Conservation (phyloP, 2,797 vertebrate species). For the Ctenopoma multispine region DNA sequence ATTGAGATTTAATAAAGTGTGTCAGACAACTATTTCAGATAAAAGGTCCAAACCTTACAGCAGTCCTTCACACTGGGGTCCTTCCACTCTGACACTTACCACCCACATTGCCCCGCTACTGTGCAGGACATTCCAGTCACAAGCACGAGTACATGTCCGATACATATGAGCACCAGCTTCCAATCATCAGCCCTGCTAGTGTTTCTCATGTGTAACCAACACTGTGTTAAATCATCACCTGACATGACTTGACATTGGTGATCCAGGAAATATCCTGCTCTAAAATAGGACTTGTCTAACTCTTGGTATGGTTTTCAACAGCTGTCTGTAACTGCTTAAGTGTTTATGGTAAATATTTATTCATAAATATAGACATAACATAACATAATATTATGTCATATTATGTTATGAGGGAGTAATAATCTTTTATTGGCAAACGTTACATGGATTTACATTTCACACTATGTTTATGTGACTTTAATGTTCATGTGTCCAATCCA, state of each 20-base stretch:
- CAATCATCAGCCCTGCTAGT: constrained; percentile 23
- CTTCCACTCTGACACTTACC: constrained; percentile 27
- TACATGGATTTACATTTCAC: constrained; percentile 16
- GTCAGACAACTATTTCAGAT: constrained; percentile 16
- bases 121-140: constrained; percentile 25
- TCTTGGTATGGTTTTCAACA: constrained; percentile 50
- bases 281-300: constrained; percentile 52
- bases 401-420: constrained; percentile 6
- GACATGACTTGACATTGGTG: constrained; percentile 31
- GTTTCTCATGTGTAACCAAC: constrained; percentile 55
- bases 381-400: not conserved
- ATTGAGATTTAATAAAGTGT: no score
- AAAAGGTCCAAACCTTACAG: constrained; percentile 30
- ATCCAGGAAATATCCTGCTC: constrained; percentile 4
- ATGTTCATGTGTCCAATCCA: not conserved
- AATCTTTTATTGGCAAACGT: constrained; percentile 7
- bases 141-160: constrained; percentile 6
- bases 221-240: constrained; percentile 62
- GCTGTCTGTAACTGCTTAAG: constrained; percentile 42
- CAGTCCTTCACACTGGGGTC: constrained; percentile 43
- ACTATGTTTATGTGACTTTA: not conserved
- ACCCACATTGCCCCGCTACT: constrained; percentile 57
- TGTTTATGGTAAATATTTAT: constrained; percentile 52
- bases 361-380: constrained; percentile 3
- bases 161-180: constrained; percentile 13